A percentile compares a stretch with the other conserved stretches of the same genome.
These are phyloP conservation scores for Sarotherodon lohbergeri DNA, from an alignment of 2,113 vertebrate genomes.

Conservation along the genomic window DNA sequence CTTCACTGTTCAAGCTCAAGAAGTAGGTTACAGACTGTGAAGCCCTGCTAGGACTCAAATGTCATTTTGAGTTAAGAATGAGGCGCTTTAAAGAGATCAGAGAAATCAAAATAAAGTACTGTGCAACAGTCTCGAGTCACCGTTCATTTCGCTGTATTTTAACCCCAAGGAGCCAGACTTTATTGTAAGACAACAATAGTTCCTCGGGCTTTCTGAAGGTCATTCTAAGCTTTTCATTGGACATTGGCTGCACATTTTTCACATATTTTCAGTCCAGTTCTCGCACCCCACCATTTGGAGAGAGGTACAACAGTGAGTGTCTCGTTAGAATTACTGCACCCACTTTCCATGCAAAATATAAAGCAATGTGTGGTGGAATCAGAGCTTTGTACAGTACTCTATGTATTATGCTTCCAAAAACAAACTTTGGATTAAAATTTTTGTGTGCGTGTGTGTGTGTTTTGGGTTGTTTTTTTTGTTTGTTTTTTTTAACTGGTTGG, in stretches of 20 bases:
- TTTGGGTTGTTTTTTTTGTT: too few species aligned
- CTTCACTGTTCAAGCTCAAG: background rate
- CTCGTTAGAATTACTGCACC: background rate
- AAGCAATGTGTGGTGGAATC: background rate
- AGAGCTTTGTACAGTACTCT: background rate
- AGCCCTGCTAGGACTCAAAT: background rate
- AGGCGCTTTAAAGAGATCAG: background rate
- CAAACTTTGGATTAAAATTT: background rate
- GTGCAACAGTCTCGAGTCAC: background rate
- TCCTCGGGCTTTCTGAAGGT: background rate
- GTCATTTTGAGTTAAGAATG: background rate
- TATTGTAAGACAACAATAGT: background rate
- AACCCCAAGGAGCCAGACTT: background rate
- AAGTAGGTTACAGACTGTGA: background rate
- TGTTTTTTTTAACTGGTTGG: background rate
- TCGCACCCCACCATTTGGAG: background rate
- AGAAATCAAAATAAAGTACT: background rate
- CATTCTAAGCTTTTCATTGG: background rate
- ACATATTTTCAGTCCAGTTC: too few species aligned
- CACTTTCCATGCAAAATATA: background rate
- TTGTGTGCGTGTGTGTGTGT: too few species aligned
- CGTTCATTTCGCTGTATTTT: background rate
- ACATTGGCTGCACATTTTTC: background rate
- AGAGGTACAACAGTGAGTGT: background rate
- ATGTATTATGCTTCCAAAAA: background rate